Conservation (phyloP, 1,140 invertebrate genomes). For the Zaprionus lachaisei region DNA sequence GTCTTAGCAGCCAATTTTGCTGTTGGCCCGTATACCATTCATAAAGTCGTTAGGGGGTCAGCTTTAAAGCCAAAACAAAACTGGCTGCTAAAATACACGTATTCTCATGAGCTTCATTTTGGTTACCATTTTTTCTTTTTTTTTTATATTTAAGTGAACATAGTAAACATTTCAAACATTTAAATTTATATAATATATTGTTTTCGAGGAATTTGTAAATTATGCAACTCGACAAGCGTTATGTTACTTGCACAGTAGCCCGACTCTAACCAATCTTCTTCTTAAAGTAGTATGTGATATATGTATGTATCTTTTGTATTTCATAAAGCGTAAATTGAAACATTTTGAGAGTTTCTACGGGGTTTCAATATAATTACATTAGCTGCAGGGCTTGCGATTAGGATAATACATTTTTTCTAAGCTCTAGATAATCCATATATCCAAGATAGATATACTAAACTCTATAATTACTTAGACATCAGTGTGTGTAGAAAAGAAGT, state of each 20-base stretch:
- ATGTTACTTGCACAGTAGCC: constrained; percentile 59
- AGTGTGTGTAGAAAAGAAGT: constrained; percentile 26
- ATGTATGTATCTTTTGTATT: constrained; percentile 8
- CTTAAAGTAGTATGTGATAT: neutral
- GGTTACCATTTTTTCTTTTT: constrained; percentile 62
- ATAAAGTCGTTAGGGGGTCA: constrained; percentile 45
- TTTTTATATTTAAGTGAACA: constrained; percentile 47
- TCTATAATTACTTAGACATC: constrained; percentile 16
- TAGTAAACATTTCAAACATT: constrained; percentile 33
- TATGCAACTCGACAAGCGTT: constrained; percentile 67
- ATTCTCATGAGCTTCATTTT: constrained; percentile 58
- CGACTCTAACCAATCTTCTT: constrained; percentile 47
- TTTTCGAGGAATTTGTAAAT: constrained; percentile 50
- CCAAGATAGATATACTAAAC: constrained; percentile 30
- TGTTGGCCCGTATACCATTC: constrained; percentile 27
- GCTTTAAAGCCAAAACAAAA: constrained; percentile 47
- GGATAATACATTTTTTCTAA: constrained; percentile 31
- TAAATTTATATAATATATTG: constrained; percentile 25
- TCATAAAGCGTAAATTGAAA: constrained; percentile 29
- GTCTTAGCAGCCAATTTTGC: constrained; percentile 56
- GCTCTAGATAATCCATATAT: constrained; percentile 32
- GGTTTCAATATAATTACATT: constrained; percentile 47
- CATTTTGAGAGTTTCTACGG: constrained; percentile 20
- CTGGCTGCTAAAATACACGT: constrained; percentile 40
- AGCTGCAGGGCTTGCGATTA: constrained; percentile 61